Conservation (phyloP, 1,140 invertebrate genomes). For the Meloidogyne floridensis region DNA sequence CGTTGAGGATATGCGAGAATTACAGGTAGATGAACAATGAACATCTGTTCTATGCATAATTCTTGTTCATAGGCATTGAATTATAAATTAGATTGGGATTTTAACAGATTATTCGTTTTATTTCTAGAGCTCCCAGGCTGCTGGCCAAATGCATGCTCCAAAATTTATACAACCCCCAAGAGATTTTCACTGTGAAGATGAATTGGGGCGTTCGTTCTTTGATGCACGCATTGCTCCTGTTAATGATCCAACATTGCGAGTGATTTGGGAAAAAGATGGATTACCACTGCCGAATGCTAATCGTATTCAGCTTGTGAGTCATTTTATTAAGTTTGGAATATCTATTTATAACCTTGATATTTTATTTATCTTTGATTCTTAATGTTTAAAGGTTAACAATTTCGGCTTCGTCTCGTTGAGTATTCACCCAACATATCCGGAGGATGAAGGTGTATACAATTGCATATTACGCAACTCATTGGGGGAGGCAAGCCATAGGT, state of each 20-base stretch:
- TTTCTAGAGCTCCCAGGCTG: constrained; percentile 35
- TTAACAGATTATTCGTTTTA: neutral
- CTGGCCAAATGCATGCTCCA: constrained; percentile 41
- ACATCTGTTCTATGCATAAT: no score
- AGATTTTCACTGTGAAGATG: constrained; percentile 59
- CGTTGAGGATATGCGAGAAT: constrained; percentile 61
- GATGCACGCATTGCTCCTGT: constrained; percentile 70
- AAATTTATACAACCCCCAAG: constrained; percentile 42
- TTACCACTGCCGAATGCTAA: constrained; percentile 69
- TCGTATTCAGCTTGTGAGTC: constrained; percentile 72
- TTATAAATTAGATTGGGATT: no score
- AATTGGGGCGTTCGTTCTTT: constrained; percentile 71
- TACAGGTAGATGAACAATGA: constrained; percentile 36
- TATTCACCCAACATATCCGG: constrained; percentile 84
- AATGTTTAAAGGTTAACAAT: constrained; percentile 72
- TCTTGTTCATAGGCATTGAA: no score
- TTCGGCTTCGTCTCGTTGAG: constrained; percentile 90
- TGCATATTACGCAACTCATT: constrained; percentile 83
- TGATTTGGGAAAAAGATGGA: constrained; percentile 82
- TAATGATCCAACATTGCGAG: constrained; percentile 66
- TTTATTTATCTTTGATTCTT: neutral
- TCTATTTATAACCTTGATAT: neutral
- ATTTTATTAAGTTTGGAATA: constrained; percentile 7
- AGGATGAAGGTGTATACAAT: constrained; percentile 87
- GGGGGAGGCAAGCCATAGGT: constrained; percentile 73